Evolutionary conservation across 2,113 vertebrate genomes (phyloP), one percentile per base, ranked within the genome.

Genomic region (Etia nguti): DNA sequence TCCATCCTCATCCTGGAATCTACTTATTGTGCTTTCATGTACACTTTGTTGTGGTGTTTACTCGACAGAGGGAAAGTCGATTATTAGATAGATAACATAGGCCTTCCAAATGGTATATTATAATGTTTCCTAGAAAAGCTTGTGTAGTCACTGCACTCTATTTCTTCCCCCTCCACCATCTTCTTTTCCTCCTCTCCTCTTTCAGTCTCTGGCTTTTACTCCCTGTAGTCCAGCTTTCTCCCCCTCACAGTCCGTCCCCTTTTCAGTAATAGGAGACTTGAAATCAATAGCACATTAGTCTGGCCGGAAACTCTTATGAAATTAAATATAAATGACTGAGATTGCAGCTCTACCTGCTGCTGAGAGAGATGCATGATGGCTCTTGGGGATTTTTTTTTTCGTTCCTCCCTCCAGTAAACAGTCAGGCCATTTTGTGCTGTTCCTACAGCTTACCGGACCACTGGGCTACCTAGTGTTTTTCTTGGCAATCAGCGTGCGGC

Each of bases 301-400:
- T 96, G 95, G 92, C 95, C 95, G 95, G 96, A 96, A 96, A 96
- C 95, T 96, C 94, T 93, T 92, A 92, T 88, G 88, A 93, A 96
- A 97, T 97, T 96, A 97, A 97, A 97, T 96, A 97, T 97, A 96
- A 97, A 96, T 96, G 96, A 95, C 96, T 94, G 94, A 96, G 95
- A 96, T 96, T 96, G 95, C 94, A 90, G 95, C 95, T 95, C 87
- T 96, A 96, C 95, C 96, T 96, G 95, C 95, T 94, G 93, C 94
- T 95, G 65, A 84, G 91, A 90, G 93, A 94, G 91, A 92, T 91
- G 94, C 94, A 94, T 93, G 90, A 88, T 91, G 92, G 90, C 88
- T 94, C 90, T 80, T 86, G 79, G 91, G 81, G 90, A 80, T 73
- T 79, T 86, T 57, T 85, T 62, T 54, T 85, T 60, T 82, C 15